phyloP scores from a whole-genome alignment of 1,140 invertebrate species.

The Cydia pomonella region DNA sequence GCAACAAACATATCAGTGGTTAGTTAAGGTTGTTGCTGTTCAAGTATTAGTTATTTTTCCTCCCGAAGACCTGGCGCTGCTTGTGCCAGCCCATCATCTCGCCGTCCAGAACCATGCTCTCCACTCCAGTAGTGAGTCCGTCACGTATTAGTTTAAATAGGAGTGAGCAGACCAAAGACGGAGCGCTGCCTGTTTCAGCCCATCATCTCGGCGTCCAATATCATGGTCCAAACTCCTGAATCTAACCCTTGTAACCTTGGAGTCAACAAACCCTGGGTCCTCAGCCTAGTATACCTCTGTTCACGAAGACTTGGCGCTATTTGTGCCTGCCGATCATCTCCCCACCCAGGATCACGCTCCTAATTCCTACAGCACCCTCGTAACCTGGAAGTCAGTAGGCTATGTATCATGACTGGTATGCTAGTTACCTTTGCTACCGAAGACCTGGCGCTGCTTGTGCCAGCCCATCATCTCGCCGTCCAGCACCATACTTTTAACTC shows the following conservation, averaged over 20 bases:
- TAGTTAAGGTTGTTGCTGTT: slow-evolving; percentile 18
- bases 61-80: slow-evolving; percentile 82
- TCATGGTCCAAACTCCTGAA: slow-evolving; percentile 85
- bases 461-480: slow-evolving; percentile 99
- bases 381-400: too few relatives aligned
- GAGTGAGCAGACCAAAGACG: slow-evolving; percentile 86
- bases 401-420: too few relatives aligned
- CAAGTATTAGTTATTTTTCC: slow-evolving; percentile 88
- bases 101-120: slow-evolving; percentile 94
- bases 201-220: slow-evolving; percentile 98
- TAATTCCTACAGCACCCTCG: too few relatives aligned
- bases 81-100: slow-evolving; percentile 97
- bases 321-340: slow-evolving; percentile 93
- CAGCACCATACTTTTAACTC: slow-evolving; percentile 89
- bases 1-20: too few relatives aligned
- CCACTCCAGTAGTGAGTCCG: slow-evolving; percentile 84
- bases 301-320: slow-evolving; percentile 82
- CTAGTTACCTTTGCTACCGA: slow-evolving; percentile 89
- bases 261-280: too few relatives aligned
- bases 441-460: slow-evolving; percentile 84
- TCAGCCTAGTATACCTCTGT: slow-evolving; percentile 87
- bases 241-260: too few relatives aligned
- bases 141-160: slow-evolving; percentile 85
- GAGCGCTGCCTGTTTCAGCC: slow-evolving; percentile 88
- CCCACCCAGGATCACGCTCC: slow-evolving; percentile 93